These are phyloP conservation scores for Drosophila nr. perissopoda DNA, from an alignment of 2,888 invertebrate species.

Conservation along the genomic window DNA sequence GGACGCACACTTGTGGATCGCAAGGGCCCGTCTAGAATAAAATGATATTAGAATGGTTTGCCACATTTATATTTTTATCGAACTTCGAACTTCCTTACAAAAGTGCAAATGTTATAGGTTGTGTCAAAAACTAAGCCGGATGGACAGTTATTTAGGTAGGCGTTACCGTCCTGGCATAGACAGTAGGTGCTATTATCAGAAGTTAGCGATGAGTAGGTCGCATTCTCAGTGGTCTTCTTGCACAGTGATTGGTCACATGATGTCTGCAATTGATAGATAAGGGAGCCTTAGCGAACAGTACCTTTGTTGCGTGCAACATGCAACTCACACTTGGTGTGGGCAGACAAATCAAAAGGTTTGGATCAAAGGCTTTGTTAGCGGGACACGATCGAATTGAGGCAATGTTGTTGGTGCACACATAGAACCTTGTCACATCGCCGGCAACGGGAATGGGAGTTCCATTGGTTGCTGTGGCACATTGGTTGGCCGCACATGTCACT, in stretches of 20 bases:
- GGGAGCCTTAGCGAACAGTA: neutral
- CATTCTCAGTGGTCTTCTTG: neutral
- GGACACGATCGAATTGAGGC: slow-evolving; percentile 51
- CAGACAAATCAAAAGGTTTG: slow-evolving; percentile 41
- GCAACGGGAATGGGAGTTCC: slow-evolving; percentile 56
- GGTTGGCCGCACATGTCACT: slow-evolving; percentile 51
- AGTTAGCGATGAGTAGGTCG: slow-evolving; percentile 46
- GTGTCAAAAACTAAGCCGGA: slow-evolving; percentile 50
- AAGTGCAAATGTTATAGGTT: slow-evolving; percentile 45
- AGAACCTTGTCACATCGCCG: slow-evolving; percentile 60
- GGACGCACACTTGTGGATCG: slow-evolving; percentile 66
- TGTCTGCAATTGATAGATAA: slow-evolving; percentile 30
- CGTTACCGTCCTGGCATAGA: slow-evolving; percentile 52
- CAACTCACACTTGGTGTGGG: slow-evolving; percentile 68
- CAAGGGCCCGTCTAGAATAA: slow-evolving; percentile 70
- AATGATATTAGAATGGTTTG: fast-evolving
- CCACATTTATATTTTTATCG: neutral
- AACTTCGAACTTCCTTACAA: slow-evolving; percentile 51
- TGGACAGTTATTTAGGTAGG: slow-evolving; percentile 57
- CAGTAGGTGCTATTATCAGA: slow-evolving; percentile 64
- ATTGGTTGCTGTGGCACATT: slow-evolving; percentile 58
- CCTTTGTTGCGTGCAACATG: neutral
- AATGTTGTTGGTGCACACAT: slow-evolving; percentile 53
- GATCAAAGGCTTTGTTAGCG: slow-evolving; percentile 27
- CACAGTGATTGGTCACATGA: slow-evolving; percentile 64